Evolutionary conservation across 2,888 invertebrate species (phyloP).

Genomic region (Bruchidius siliquastri): DNA sequence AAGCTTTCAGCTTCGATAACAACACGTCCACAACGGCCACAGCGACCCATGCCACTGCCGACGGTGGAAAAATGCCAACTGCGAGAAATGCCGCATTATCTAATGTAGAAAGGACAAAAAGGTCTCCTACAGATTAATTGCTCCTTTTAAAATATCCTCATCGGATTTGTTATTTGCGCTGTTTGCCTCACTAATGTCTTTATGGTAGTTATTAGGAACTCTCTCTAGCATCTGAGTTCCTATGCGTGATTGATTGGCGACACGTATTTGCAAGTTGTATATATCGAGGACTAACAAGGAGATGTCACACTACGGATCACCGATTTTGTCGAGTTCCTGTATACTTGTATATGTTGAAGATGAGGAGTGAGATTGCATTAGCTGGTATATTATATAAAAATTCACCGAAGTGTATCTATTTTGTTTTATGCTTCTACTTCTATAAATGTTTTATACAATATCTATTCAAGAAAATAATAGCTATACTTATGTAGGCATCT

Average conservation of each 20-base stretch:
- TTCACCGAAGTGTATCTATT: neutral
- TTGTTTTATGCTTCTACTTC: neutral
- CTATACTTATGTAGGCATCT: neutral
- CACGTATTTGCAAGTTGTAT: too few species aligned
- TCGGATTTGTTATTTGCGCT: neutral
- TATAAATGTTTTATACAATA: neutral
- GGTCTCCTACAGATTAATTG: conserved; percentile 22
- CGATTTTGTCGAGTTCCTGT: too few species aligned
- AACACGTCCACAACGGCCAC: conserved; percentile 1
- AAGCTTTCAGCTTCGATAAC: conserved; percentile 43
- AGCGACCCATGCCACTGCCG: neutral
- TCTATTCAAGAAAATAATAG: neutral
- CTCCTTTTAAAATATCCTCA: conserved; percentile 21
- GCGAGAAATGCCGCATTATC: neutral
- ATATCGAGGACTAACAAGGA: too few species aligned
- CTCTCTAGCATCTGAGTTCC: neutral
- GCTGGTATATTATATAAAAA: neutral
- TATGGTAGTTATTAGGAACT: neutral
- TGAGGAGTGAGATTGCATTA: neutral
- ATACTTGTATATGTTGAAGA: too few species aligned
- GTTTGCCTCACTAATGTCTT: neutral
- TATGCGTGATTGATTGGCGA: neutral
- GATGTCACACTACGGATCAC: too few species aligned
- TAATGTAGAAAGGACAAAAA: conserved; percentile 13
- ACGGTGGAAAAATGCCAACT: neutral